Percentiles rank a stretch among this genome's conserved stretches.
phyloP scores from a whole-genome alignment of 2,113 vertebrate genomes.

The Phoxinus phoxinus region DNA sequence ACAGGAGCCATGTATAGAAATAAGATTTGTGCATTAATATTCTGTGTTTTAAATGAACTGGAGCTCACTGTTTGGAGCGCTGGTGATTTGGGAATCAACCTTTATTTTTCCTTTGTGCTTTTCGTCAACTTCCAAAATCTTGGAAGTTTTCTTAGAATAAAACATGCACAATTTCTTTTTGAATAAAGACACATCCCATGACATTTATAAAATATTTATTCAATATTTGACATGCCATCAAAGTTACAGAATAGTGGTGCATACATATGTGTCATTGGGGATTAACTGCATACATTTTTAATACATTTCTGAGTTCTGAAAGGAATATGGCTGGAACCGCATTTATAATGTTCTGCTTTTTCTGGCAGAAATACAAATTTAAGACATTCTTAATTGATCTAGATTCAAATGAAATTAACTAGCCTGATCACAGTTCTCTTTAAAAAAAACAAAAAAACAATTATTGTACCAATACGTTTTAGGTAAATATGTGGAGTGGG shows the following conservation, averaged over 20 bases:
- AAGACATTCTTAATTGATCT: neutral
- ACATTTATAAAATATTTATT: neutral
- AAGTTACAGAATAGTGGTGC: neutral
- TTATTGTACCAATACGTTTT: too few relatives aligned
- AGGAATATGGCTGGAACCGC: neutral
- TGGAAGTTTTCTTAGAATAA: neutral
- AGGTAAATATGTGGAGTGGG: neutral
- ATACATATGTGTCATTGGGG: neutral
- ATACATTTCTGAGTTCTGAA: neutral
- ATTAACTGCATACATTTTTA: neutral
- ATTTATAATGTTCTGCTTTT: neutral
- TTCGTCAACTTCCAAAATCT: neutral
- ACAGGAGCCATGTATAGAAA: neutral
- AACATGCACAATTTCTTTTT: neutral
- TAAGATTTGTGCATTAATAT: neutral
- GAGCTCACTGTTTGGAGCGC: neutral
- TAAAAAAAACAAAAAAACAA: neutral
- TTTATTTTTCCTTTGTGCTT: neutral
- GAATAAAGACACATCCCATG: slow-evolving; percentile 2
- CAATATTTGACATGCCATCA: neutral
- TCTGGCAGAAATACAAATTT: neutral
- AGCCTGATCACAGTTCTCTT: neutral
- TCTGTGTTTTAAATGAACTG: neutral
- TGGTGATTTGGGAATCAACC: slow-evolving; percentile 2
- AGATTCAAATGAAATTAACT: neutral